phyloP scores from a whole-genome alignment of 2,113 vertebrate species.

The Diadophis punctatus region DNA sequence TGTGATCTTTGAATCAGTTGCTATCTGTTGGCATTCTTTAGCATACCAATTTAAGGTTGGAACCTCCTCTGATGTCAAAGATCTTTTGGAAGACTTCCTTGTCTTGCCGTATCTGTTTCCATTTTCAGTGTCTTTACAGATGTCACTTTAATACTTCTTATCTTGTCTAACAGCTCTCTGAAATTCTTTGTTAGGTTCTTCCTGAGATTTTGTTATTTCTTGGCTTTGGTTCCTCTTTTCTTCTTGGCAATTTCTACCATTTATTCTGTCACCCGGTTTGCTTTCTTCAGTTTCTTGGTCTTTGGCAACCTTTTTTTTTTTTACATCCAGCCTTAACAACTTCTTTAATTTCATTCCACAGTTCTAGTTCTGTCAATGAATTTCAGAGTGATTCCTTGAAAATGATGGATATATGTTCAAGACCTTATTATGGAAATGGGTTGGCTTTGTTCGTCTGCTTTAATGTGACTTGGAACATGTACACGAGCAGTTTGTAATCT shows the following conservation, averaged over 20 bases:
- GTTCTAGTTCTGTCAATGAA: background rate
- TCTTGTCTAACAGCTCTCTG: background rate
- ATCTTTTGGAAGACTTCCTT: background rate
- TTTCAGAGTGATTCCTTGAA: background rate
- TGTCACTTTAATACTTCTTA: background rate
- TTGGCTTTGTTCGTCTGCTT: background rate
- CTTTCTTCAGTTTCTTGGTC: background rate
- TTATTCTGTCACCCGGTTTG: background rate
- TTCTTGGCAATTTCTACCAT: background rate
- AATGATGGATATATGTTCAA: background rate
- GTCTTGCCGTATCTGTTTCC: background rate
- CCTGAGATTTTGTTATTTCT: background rate
- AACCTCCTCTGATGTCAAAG: background rate
- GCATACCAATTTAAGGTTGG: background rate
- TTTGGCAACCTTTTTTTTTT: background rate
- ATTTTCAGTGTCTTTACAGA: background rate
- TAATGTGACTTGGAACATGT: background rate
- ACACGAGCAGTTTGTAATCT: background rate
- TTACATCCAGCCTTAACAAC: background rate
- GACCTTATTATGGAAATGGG: background rate
- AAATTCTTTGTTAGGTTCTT: background rate
- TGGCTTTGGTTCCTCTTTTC: background rate
- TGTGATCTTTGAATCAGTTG: background rate
- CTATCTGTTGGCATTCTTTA: background rate
- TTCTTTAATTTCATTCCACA: background rate